Base-by-base conservation (phyloP, 2,888 invertebrate species). In the Drosophila pseudotalamancana region DNA sequence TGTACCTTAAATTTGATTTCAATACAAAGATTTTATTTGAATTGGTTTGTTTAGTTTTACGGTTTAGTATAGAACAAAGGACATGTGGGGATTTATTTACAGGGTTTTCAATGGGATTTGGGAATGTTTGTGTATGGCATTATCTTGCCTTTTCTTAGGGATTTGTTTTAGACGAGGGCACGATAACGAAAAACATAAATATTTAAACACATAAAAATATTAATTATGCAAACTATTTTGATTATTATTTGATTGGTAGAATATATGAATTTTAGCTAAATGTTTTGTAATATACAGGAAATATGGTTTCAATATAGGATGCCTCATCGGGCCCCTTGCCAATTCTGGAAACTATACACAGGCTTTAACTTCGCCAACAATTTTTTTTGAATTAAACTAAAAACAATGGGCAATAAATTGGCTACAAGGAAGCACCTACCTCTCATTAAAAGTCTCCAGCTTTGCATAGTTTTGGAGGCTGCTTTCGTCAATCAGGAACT, bases 391-490 rank as follows among this genome's bases (percentile, higher is more conserved):
- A 32, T 43, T 51, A 34, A 68, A 64, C 56, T 67, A 40, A 71
- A 55, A 57, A 37, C 11, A 54, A 55, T 34, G 46, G 42, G 18
- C 25, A 21, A 37, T 19, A 64, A 79, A 72, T 62, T 71, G 72
- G 78, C 74, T 77, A 87, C 82, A 65, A 79, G 64, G 34, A 62
- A 78, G 55, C 77, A 91, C 95, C 93, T 94, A 99, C 99, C 98
- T 98, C 93, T 98, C 98, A 92, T 99, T 98, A 93, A 99, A 99
- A 27, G 97, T 97, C 90, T 97, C 97, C 90, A 96, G 95, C 80
- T 97, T 96, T 8, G 99, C 98, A 92, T 99, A 99, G 92, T 97
- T 98, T 92, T 99, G 99, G 50, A 99, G 94, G 91, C 98, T 98
- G 90, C 98, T 98, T 91, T 98, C 98, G 92, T 99, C 99, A 77